Base-by-base conservation (phyloP, 2,113 vertebrate species). In the Astur gentilis region DNA sequence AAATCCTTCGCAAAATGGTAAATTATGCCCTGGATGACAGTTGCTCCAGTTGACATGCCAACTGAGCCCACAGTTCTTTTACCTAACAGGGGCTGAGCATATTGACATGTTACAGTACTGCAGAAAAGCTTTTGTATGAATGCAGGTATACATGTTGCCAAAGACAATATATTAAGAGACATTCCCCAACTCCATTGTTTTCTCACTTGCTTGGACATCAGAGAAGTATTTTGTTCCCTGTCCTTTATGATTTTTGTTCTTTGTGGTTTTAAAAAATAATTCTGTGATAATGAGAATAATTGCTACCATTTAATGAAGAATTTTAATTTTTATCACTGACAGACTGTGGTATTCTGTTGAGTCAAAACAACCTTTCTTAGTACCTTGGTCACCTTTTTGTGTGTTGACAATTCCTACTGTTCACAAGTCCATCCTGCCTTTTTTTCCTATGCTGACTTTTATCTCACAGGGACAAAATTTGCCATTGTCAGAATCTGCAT, bases 1-100 rank as follows among this genome's bases (percentile, higher is more conserved):
- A 95, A 76, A 97, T 85, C 61, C 77, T 85, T 52, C 23, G 42
- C 57, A 85, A 83, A 89, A 89, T 26, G 91, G 73, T 50, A 36
- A 70, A 58, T 34, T 61, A 27, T 34, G 61, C 26, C 58, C 83
- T 42, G 31, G 38, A 50, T 83, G 76, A 71, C 75, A 80, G 79
- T 83, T 3, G 0, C 61, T 78, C 32, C 77, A 77, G 79, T 13
- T 72, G 54, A 85, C 7, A 2, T 16, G 26, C 49, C 71, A 88
- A 11, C n/a, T 21, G 62, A 91, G n/a, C 52, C 54, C 71, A 65
- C 29, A 8, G 36, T 5, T 45, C 49, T 61, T 55, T 36, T 4
- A 79, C 40, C 36, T 50, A 40, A 4, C 17, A 67, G 50, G 11
- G 45, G 16, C 42, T 62, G 67, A 62, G 57, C 29, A 12, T 19